Percentiles rank a stretch among this genome's conserved stretches.
These are phyloP conservation scores for Clarias gariepinus DNA, from an alignment of 2,113 vertebrate species.

Conservation along the genomic window DNA sequence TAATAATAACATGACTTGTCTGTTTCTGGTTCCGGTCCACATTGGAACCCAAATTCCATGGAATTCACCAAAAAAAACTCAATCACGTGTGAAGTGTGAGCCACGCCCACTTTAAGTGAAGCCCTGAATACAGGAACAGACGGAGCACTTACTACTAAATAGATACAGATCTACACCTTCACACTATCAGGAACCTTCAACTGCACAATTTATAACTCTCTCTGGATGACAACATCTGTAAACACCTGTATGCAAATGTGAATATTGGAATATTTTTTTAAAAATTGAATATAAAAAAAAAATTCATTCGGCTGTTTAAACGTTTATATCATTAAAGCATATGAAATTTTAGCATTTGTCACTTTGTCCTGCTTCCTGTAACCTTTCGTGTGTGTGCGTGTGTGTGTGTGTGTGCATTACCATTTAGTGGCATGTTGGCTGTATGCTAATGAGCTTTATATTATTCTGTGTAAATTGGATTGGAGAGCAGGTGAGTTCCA, in stretches of 20 bases:
- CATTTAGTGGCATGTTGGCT: conserved; percentile 1
- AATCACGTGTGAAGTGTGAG: background rate
- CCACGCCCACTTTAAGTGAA: background rate
- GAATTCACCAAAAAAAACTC: background rate
- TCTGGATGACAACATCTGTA: background rate
- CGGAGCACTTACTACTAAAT: too few species aligned
- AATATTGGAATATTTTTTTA: background rate
- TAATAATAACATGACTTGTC: too few species aligned
- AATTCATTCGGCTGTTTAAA: too few species aligned
- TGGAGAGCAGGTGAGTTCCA: conserved; percentile 6
- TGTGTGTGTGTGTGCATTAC: background rate
- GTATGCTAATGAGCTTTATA: conserved; percentile 3
- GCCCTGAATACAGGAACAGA: background rate
- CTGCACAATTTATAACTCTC: background rate
- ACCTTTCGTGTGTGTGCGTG: background rate
- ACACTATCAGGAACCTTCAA: background rate
- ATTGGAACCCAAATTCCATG: background rate
- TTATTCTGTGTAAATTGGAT: background rate
- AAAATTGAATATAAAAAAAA: too few species aligned
- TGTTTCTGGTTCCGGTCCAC: background rate
- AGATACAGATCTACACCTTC: background rate
- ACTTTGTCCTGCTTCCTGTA: background rate
- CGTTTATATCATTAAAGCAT: background rate
- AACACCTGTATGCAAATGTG: background rate
- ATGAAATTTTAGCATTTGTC: background rate